Conservation (phyloP, 2,113 vertebrate species). For the Malurus elegans region DNA sequence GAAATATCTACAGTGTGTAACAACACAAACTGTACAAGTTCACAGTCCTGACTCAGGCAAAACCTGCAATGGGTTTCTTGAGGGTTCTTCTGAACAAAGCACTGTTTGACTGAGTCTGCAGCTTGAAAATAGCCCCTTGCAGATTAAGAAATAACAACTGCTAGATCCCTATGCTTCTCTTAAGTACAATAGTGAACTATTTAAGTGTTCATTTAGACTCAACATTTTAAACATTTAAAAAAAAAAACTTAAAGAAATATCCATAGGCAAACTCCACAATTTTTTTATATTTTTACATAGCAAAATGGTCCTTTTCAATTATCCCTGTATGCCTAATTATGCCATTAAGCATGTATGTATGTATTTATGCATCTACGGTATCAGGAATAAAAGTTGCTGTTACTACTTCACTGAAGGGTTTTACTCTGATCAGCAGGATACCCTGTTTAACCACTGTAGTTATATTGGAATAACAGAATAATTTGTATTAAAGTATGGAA, state of each 20-base stretch:
- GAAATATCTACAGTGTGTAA: background rate
- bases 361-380: background rate
- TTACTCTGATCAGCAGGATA: background rate
- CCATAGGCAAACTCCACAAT: background rate
- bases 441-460: background rate
- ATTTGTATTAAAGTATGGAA: background rate
- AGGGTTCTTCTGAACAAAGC: background rate
- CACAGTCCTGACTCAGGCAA: background rate
- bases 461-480: background rate
- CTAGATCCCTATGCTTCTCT: background rate
- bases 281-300: background rate
- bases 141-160: slow-evolving; percentile 3
- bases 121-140: slow-evolving; percentile 10
- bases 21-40: background rate
- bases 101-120: background rate
- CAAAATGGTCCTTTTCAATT: background rate
- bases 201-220: background rate
- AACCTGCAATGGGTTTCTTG: slow-evolving; percentile 7
- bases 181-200: background rate
- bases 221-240: background rate
- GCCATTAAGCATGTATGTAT: background rate
- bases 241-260: background rate
- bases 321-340: background rate
- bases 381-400: background rate
- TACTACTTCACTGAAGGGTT: background rate